A percentile compares a stretch with the other conserved stretches of the same genome.
Conservation (phyloP, 2,888 invertebrate species). For the Camponotus fellah region DNA sequence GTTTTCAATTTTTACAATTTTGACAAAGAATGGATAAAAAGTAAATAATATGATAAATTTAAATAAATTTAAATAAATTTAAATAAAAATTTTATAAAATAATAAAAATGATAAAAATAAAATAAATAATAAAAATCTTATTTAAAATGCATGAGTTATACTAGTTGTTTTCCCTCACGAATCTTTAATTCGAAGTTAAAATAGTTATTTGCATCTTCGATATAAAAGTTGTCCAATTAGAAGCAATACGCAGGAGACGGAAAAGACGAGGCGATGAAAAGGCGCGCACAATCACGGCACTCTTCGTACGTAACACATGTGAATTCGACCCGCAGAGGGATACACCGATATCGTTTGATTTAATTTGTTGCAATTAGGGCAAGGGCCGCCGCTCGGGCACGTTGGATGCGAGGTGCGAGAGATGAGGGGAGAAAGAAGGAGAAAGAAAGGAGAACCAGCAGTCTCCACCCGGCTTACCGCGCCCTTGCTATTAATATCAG, state of each 20-base stretch:
- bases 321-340: conserved; percentile 71
- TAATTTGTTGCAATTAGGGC: conserved; percentile 84
- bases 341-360: conserved; percentile 81
- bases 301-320: conserved; percentile 57
- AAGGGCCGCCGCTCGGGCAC: conserved; percentile 70
- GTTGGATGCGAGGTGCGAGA: conserved; percentile 41
- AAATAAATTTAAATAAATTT: neutral
- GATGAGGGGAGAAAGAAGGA: conserved; percentile 8
- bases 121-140: too few relatives aligned
- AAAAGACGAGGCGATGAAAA: conserved; percentile 64
- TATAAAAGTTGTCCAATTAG: conserved; percentile 59
- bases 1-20: neutral
- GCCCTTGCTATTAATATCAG: conserved; percentile 86
- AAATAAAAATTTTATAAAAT: neutral
- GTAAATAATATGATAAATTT: neutral
- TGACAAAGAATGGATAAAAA: neutral
- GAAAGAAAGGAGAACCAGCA: conserved; percentile 29
- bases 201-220: neutral
- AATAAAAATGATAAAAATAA: too few relatives aligned
- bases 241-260: conserved; percentile 54
- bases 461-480: conserved; percentile 77
- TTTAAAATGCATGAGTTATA: neutral
- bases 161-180: neutral
- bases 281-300: conserved; percentile 71
- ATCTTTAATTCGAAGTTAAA: neutral